Base-by-base conservation (phyloP, 1,140 invertebrate species). In the Atta colombica region DNA sequence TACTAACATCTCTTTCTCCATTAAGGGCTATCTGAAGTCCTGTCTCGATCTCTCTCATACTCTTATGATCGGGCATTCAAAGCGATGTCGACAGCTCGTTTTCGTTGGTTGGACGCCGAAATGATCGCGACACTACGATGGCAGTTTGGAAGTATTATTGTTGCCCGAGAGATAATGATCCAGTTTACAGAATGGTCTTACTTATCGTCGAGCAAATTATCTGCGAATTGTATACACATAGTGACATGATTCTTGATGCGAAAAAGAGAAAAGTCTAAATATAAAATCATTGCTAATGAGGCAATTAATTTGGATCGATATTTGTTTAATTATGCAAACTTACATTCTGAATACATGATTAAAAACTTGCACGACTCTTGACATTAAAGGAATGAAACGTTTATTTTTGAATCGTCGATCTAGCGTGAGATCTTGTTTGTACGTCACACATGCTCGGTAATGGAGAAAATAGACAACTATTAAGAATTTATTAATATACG, bases 1-100 rank as follows among this genome's bases (percentile, higher is more conserved):
- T 25, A 25, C 60, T 45, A 39, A 80, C 74, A 61, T 69, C 87
- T 74, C 75, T 77, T 63, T 72, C 60, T 51, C 84, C 89, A 87
- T 87, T 85, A 90, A 0, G 78, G 39, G 45, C 89, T 90, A 91
- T 91, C 90, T 90, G 53, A 61, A 88, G 74, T 81, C 63, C 65
- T 85, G 89, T 65, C 75, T 58, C 65, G 61, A 80, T 84, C 86
- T 90, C 77, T 90, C 77, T 60, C 18, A 16, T 28, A 14, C 45
- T 55, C 77, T 90, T 84, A 88, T 55, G 58, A 51, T 49, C 63
- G 39, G 53, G 58, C 74, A 90, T 90, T 88, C 86, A 71, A 74
- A 63, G 58, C 75, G 18, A 85, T 39, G 58, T 89, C 85, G 85
- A 6, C 63, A 8, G 66, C n/a, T 80, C 89, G 65, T 87, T 77